Evolutionary conservation across 2,113 vertebrate species (phyloP), one percentile per base, ranked within the genome.

Genomic region (Cyprinodon variegatus): DNA sequence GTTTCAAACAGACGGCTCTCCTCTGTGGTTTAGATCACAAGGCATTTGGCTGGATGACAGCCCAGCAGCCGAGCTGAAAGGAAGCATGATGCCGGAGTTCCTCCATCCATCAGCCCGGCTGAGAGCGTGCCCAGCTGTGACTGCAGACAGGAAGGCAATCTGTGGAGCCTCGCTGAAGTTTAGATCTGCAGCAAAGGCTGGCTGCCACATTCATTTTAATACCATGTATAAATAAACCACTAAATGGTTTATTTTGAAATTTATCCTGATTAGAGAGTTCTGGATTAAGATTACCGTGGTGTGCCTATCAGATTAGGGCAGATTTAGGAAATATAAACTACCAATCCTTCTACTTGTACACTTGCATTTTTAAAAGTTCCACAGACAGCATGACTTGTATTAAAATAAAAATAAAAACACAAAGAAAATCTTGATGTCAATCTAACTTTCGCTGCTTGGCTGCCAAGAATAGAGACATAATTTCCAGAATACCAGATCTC

Each of bases 161-260:
- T 81, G 67, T 69, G 70, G 75, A 76, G 82, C 71, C 80, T 79
- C 80, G 77, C 74, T 72, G 73, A 78, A 59, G 74, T 70, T 88
- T 83, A 84, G 72, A 88, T 79, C 85, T 36, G 77, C 70, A 80
- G 71, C 90, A 91, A 81, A 93, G 82, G 87, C 81, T 60, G 78
- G 46, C 43, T 57, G 45, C 63, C 60, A 53, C 83, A 88, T 90
- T 89, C 43, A 81, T 81, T 79, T 76, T 41, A 63, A 81, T 81
- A 78, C 81, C 83, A 83, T 20, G 8, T 4, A 17, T 20, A 14
- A 57, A 57, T 7, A 6, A n/a, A 57, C 6, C 61, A 73, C 72
- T 81, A 83, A 73, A 46, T 65, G 68, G 45, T 53, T 76, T 36
- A 68, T 65, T 38, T 57, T 68, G 63, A 81, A 70, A 74, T 73